A percentile compares a stretch with the other conserved stretches of the same genome.
These are phyloP conservation scores for Sminthurinus aureus DNA, from an alignment of 2,888 invertebrate species.

Conservation along the genomic window DNA sequence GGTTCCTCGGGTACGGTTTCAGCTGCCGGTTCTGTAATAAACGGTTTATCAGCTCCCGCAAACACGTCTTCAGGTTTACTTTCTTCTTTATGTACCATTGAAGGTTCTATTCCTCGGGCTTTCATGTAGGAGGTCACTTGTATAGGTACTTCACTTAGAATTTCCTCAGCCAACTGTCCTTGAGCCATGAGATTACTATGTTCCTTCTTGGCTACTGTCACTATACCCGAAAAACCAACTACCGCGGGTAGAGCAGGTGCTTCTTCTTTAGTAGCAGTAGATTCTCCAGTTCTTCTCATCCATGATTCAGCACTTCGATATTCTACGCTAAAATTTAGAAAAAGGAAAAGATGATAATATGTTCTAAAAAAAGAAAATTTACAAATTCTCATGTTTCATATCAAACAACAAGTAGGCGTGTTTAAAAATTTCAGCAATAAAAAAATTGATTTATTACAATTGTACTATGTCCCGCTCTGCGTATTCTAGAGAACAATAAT, in stretches of 20 bases:
- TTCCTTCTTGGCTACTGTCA: not conserved
- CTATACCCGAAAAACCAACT: not conserved
- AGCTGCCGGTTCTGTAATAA: not conserved
- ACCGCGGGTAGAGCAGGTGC: not conserved
- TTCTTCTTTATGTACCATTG: conserved; percentile 55
- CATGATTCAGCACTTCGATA: conserved; percentile 61
- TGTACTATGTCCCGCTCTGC: conserved; percentile 69
- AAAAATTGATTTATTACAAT: too few relatives aligned
- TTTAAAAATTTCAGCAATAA: too few relatives aligned
- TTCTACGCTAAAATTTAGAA: too few relatives aligned
- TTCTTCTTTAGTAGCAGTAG: conserved; percentile 35
- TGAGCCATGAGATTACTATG: conserved; percentile 47
- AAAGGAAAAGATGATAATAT: conserved; percentile 64
- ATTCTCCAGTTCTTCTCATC: conserved; percentile 54
- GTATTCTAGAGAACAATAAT: too few relatives aligned
- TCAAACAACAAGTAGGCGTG: too few relatives aligned
- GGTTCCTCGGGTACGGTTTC: not conserved
- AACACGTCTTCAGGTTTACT: conserved; percentile 27
- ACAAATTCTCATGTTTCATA: too few relatives aligned
- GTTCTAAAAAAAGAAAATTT: too few relatives aligned
- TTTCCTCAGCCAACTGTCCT: conserved; percentile 64
- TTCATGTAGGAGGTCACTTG: conserved; percentile 66
- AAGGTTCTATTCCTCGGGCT: conserved; percentile 64
- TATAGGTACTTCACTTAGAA: conserved; percentile 66
- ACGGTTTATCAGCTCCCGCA: conserved; percentile 11